phyloP scores from a whole-genome alignment of 35 echinoderm and acorn worm genomes.

The Chiridota heheva region DNA sequence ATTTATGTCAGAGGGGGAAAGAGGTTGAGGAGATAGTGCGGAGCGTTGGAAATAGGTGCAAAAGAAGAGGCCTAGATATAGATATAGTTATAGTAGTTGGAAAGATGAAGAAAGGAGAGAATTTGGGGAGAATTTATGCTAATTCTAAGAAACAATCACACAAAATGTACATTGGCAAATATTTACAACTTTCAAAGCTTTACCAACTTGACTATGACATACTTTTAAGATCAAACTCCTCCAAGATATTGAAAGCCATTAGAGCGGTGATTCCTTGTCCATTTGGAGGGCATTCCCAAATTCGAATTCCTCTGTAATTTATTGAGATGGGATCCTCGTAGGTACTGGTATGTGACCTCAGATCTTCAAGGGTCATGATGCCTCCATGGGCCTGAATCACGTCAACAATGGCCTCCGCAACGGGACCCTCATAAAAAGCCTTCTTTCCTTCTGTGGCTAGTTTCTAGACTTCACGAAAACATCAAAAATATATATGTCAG shows the following conservation, averaged over 20 bases:
- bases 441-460: slow-evolving; percentile 65
- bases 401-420: slow-evolving; percentile 77
- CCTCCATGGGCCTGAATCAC: slow-evolving; percentile 64
- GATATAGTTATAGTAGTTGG: too few species aligned
- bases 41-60: too few species aligned
- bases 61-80: too few species aligned
- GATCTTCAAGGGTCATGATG: slow-evolving; percentile 63
- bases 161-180: too few species aligned
- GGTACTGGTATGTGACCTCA: slow-evolving; percentile 62
- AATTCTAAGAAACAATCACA: too few species aligned
- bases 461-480: slow-evolving; percentile 19
- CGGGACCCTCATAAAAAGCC: slow-evolving; percentile 82
- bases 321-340: slow-evolving; percentile 70
- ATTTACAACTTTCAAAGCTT: too few species aligned
- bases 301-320: slow-evolving; percentile 52
- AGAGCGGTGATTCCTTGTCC: slow-evolving; percentile 81
- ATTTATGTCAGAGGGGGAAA: too few species aligned
- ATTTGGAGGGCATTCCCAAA: slow-evolving; percentile 88
- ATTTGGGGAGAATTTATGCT: too few species aligned
- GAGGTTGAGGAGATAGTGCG: too few species aligned
- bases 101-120: too few species aligned
- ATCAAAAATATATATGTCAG: not conserved
- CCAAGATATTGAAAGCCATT: slow-evolving; percentile 83
- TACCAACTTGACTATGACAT: too few species aligned
- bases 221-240: slow-evolving; percentile 65